Percentiles rank a stretch among this genome's conserved stretches.
Evolutionary conservation across 2,113 vertebrate species (phyloP).

Genomic region (human (Homo sapiens)): GRCh38 chr4:35594001-35594500

Average conservation of each 20-base stretch:
- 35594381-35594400: background rate
- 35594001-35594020: background rate
- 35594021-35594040: background rate
- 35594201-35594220: background rate
- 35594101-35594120: background rate
- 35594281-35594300: background rate
- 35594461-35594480: background rate
- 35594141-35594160: background rate
- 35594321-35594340: background rate
- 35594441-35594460: background rate
- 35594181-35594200: background rate
- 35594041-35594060: background rate
- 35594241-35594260: background rate
- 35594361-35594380: background rate
- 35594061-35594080: background rate
- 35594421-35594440: background rate
- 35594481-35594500: background rate
- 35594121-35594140: background rate
- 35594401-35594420: background rate
- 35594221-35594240: background rate
- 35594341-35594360: background rate
- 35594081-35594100: background rate
- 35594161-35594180: background rate
- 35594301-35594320: background rate
- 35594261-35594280: background rate